Conservation (phyloP, 2,888 invertebrate species). For the Carpatolechia fugitivella region DNA sequence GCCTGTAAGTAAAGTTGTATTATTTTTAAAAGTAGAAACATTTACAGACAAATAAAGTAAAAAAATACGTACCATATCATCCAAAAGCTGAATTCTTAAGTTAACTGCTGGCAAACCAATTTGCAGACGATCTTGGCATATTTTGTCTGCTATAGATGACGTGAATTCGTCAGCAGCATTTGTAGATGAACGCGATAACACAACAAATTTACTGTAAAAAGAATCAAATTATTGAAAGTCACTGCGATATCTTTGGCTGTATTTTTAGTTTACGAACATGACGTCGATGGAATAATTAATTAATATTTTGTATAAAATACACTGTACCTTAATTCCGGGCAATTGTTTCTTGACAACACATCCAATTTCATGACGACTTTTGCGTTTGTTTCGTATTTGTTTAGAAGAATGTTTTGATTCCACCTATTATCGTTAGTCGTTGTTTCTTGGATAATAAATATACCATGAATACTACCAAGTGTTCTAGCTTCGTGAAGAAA, state of each 20-base stretch:
- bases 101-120: constrained; percentile 39
- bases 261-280: too few species aligned
- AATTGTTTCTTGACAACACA: constrained; percentile 37
- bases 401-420: constrained; percentile 30
- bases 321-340: constrained; percentile 43
- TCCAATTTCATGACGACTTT: constrained; percentile 41
- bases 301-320: too few species aligned
- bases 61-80: constrained; percentile 30
- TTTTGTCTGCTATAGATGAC: constrained; percentile 35
- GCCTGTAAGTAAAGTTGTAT: constrained; percentile 27
- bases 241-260: too few species aligned
- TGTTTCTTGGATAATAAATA: constrained; percentile 39
- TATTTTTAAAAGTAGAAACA: too few species aligned
- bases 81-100: constrained; percentile 28
- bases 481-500: constrained; percentile 36
- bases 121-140: constrained; percentile 41
- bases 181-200: constrained; percentile 32
- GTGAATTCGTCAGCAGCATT: constrained; percentile 35
- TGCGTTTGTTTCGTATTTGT: constrained; percentile 37
- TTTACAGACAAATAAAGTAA: constrained; percentile 14
- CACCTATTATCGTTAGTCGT: constrained; percentile 9
- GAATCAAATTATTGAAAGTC: not conserved
- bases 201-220: constrained; percentile 39
- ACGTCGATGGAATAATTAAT: too few species aligned
- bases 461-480: constrained; percentile 40